Evolutionary conservation across 2,888 invertebrate genomes (phyloP), one percentile per base, ranked within the genome.

Genomic region (Mactromeris polynyma): DNA sequence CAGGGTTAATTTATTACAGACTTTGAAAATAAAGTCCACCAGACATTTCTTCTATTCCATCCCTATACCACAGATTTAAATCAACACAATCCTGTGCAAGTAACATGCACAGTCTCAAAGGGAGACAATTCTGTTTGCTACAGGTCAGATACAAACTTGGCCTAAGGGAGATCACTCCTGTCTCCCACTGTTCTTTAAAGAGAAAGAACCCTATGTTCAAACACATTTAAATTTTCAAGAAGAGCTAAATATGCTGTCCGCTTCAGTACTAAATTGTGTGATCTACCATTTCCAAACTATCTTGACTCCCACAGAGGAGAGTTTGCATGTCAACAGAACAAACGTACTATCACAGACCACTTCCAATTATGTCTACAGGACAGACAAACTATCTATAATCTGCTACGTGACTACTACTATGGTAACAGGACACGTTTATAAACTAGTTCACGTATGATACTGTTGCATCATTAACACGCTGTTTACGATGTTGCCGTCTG

Each of bases 401-500:
- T 36, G 14, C 36, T 77, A n/a, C 21, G 19, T 19, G 40, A 38
- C 31, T 36, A 11, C 77, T 38, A 40, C 40, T 21, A 40, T 36
- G 77, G 31, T 33, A 14, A 77, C 17, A 38, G 77, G 17, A 77
- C 19, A 21, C 36, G n/a, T 33, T 69, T 26, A 1, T 69, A 14
- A 14, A 69, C 77, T 21, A 77, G 33, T 36, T 38, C 77, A 40
- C 38, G 1, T 36, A 38, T 40, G 6, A 19, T 77, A 64, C 78
- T 85, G 9, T 54, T 36, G 26, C 46, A 85, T 4, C n/a, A 33
- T 46, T 80, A 26, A 80, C 73, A 46, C 14, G 17, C 17, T 2
- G 58, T 64, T 64, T 64, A 64, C 9, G 58, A 26, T 9, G 26
- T 86, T 7, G 83, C 46, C 2, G 85, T 81, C 51, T 69, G 80